phyloP scores from a whole-genome alignment of 2,113 vertebrate species.

The Eclectus roratus region DNA sequence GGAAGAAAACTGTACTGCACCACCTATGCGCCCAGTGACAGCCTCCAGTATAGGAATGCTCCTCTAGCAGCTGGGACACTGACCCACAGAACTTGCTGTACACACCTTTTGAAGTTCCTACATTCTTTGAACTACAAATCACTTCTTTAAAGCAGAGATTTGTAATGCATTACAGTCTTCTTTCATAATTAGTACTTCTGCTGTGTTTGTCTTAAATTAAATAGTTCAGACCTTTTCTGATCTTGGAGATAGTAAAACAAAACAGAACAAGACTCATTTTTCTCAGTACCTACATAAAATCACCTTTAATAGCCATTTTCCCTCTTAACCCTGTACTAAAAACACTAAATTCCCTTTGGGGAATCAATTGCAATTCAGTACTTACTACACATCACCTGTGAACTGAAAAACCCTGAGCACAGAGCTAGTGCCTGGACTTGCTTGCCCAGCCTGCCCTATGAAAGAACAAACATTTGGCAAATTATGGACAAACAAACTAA shows the following conservation, averaged over 20 bases:
- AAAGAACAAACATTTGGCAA: not conserved
- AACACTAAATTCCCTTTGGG: not conserved
- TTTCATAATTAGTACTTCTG: not conserved
- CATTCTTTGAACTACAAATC: not conserved
- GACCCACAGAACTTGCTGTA: not conserved
- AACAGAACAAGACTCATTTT: not conserved
- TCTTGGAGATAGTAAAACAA: not conserved
- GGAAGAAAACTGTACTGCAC: not conserved
- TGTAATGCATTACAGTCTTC: not conserved
- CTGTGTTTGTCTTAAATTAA: not conserved
- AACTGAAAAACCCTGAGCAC: not conserved
- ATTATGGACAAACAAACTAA: not conserved
- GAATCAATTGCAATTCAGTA: not conserved
- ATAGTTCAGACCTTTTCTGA: not conserved
- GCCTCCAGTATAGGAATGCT: not conserved
- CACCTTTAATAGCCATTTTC: not conserved
- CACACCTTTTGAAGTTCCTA: not conserved
- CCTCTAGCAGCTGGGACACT: not conserved
- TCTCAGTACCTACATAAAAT: not conserved
- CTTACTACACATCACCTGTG: not conserved
- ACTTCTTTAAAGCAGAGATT: not conserved
- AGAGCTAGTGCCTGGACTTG: not conserved
- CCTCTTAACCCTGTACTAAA: not conserved
- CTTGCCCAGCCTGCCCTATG: not conserved
- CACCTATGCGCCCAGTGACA: not conserved